phyloP scores from a whole-genome alignment of 2,113 vertebrate genomes.

The Charina bottae region DNA sequence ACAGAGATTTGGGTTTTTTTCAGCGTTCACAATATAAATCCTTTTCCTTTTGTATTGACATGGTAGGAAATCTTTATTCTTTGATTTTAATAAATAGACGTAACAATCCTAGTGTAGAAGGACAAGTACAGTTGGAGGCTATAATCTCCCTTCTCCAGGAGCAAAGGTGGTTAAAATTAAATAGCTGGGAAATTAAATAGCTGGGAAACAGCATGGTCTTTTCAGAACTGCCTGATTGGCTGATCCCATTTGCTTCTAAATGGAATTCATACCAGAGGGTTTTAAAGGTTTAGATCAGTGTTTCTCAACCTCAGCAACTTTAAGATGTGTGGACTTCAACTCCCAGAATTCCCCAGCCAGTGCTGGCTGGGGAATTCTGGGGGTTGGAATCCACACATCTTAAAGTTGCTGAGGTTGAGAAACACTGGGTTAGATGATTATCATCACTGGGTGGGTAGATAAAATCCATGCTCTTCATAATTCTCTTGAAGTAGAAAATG shows the following conservation, averaged over 20 bases:
- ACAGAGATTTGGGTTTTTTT: neutral
- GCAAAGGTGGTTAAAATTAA: neutral
- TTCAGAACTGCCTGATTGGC: neutral
- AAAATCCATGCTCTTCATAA: neutral
- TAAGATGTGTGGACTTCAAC: neutral
- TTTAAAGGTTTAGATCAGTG: neutral
- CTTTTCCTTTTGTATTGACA: neutral
- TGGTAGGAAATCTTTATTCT: neutral
- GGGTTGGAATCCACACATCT: neutral
- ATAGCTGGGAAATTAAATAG: neutral
- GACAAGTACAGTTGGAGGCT: neutral
- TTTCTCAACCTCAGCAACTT: neutral
- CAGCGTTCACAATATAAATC: neutral
- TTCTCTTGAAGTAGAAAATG: neutral
- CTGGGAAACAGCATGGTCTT: neutral
- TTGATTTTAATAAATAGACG: neutral
- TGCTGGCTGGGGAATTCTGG: neutral
- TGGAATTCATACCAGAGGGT: neutral
- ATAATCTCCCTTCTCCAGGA: neutral
- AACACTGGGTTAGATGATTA: neutral
- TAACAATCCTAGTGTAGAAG: neutral
- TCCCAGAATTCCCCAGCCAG: neutral
- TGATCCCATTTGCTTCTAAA: neutral
- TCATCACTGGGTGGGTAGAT: neutral
- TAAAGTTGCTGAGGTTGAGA: neutral